Percentiles rank a stretch among this genome's conserved stretches.
These are phyloP conservation scores for Cactoblastis cactorum DNA, from an alignment of 2,888 invertebrate species.

Conservation along the genomic window DNA sequence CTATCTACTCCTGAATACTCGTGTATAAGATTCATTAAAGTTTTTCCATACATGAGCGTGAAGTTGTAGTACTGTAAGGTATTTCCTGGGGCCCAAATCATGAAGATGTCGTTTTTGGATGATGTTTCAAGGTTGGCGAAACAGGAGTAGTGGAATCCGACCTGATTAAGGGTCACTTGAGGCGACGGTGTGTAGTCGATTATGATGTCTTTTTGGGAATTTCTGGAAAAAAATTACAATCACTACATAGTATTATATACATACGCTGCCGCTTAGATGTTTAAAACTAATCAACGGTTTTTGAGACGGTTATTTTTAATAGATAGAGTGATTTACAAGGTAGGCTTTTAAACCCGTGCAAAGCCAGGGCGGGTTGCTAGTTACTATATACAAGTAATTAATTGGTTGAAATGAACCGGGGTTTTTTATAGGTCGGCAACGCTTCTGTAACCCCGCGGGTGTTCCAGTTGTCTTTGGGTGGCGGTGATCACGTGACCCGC, in stretches of 20 bases:
- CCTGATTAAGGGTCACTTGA: constrained; percentile 59
- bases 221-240: constrained; percentile 33
- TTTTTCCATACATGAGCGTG: constrained; percentile 50
- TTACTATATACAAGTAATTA: too few relatives aligned
- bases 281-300: too few relatives aligned
- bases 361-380: too few relatives aligned
- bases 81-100: constrained; percentile 54
- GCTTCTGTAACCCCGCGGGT: too few relatives aligned
- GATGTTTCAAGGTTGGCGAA: constrained; percentile 36
- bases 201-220: constrained; percentile 36
- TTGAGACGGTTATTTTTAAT: too few relatives aligned
- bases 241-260: constrained; percentile 3
- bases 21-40: constrained; percentile 52
- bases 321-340: too few relatives aligned
- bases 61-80: constrained; percentile 45
- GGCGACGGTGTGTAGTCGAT: constrained; percentile 61
- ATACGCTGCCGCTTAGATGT: too few relatives aligned
- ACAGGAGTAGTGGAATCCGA: constrained; percentile 60
- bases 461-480: too few relatives aligned
- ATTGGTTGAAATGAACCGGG: too few relatives aligned
- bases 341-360: too few relatives aligned
- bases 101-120: constrained; percentile 45
- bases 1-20: constrained; percentile 47
- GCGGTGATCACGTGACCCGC: too few relatives aligned
- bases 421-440: too few relatives aligned